These are phyloP conservation scores for Temnothorax nylanderi DNA, from an alignment of 1,140 invertebrate genomes.

Conservation along the genomic window DNA sequence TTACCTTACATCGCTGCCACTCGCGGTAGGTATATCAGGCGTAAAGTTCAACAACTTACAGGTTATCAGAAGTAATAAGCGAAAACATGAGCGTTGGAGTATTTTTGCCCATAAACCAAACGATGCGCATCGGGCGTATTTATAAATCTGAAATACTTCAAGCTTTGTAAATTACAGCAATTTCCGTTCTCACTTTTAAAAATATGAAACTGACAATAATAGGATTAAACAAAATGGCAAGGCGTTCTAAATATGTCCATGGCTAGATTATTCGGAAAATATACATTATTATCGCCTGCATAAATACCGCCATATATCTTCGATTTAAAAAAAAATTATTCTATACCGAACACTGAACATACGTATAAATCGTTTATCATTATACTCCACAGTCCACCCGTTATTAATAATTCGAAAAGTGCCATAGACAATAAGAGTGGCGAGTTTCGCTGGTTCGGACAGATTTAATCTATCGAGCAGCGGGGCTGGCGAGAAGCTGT, in stretches of 20 bases:
- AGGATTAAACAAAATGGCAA: background rate
- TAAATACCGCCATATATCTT: background rate
- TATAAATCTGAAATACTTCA: background rate
- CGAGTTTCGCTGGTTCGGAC: background rate
- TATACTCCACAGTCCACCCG: background rate
- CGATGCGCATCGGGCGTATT: background rate
- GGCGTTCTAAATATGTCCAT: background rate
- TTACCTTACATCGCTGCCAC: background rate
- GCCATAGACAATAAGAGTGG: constrained; percentile 23
- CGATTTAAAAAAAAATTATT: background rate
- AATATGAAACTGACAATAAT: background rate
- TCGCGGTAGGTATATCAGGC: background rate
- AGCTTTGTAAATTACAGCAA: background rate
- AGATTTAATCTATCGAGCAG: constrained; percentile 14
- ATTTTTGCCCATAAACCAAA: background rate
- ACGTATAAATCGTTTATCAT: background rate
- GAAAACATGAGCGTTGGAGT: background rate
- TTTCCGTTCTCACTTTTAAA: background rate
- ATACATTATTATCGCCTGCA: background rate
- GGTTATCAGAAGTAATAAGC: background rate
- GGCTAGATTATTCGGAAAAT: background rate
- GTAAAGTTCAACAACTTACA: constrained; percentile 17
- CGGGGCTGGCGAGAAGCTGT: constrained; percentile 44
- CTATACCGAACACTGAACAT: background rate
- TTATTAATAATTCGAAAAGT: constrained; percentile 17